A percentile compares a stretch with the other conserved stretches of the same genome.
phyloP scores from a whole-genome alignment of 2,113 vertebrate species.

The Xenopus laevis region DNA sequence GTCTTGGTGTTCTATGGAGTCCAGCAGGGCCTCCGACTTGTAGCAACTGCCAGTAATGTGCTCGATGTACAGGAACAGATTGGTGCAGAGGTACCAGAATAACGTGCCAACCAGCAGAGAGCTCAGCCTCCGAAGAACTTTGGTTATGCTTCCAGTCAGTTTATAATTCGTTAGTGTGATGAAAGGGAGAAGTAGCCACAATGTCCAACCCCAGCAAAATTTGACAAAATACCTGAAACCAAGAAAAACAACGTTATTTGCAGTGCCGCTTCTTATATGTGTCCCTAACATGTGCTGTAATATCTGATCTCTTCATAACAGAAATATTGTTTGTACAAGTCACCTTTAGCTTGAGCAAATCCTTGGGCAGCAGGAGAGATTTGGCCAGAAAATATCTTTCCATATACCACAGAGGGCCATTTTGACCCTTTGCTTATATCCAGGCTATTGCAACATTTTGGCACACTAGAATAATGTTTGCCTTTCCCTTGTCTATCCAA shows the following conservation, averaged over 20 bases:
- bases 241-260: constrained; percentile 21
- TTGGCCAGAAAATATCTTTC: too few species aligned
- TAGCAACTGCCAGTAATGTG: constrained; percentile 77
- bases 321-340: too few species aligned
- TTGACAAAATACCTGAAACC: constrained; percentile 90
- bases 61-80: constrained; percentile 78
- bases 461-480: too few species aligned
- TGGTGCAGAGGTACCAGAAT: constrained; percentile 80
- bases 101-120: constrained; percentile 77
- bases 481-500: too few species aligned
- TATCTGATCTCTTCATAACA: too few species aligned
- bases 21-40: constrained; percentile 3
- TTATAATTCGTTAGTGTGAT: constrained; percentile 74
- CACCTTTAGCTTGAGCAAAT: too few species aligned
- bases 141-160: constrained; percentile 52
- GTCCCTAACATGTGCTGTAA: too few species aligned
- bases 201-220: constrained; percentile 90
- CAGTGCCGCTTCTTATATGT: too few species aligned
- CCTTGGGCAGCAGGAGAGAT: too few species aligned
- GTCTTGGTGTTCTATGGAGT: constrained; percentile 45
- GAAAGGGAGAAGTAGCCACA: constrained; percentile 88
- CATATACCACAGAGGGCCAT: too few species aligned
- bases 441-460: too few species aligned
- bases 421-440: too few species aligned
- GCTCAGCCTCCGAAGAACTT: constrained; percentile 67